These are phyloP conservation scores for Rhinolophus ferrumequinum DNA, from an alignment of 2,113 vertebrate species.

Conservation along the genomic window DNA sequence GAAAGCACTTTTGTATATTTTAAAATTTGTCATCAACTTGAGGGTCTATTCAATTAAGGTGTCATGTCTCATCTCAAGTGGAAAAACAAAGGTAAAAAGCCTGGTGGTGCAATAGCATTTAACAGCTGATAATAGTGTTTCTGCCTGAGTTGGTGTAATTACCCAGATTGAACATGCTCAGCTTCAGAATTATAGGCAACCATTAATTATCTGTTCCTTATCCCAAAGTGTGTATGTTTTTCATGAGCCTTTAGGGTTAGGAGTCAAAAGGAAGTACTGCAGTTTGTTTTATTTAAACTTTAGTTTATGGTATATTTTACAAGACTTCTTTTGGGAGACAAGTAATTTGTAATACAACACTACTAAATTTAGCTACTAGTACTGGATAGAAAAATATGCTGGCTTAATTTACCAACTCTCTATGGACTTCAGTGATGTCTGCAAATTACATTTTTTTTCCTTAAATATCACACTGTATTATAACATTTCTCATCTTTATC, in stretches of 20 bases:
- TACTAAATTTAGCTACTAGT: background rate
- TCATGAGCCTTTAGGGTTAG: constrained; percentile 75
- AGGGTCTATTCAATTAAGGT: constrained; percentile 81
- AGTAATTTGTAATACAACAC: background rate
- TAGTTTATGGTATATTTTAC: constrained; percentile 10
- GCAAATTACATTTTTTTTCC: background rate
- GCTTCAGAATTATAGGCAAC: constrained; percentile 82
- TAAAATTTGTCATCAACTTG: constrained; percentile 77
- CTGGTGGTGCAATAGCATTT: constrained; percentile 77
- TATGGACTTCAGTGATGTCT: background rate
- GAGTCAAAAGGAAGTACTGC: constrained; percentile 55
- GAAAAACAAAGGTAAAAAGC: constrained; percentile 83
- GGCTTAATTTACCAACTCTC: background rate
- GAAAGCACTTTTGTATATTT: constrained; percentile 73
- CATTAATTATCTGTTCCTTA: constrained; percentile 83
- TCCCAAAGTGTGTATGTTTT: constrained; percentile 71
- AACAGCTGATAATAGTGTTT: constrained; percentile 84
- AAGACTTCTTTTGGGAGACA: background rate
- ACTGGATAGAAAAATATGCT: background rate
- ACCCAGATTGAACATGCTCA: constrained; percentile 76
- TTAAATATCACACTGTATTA: background rate
- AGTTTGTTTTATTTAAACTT: constrained; percentile 68
- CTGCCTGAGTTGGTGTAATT: constrained; percentile 83
- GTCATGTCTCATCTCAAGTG: constrained; percentile 80
- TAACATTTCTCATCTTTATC: background rate